Evolutionary conservation across 2,888 invertebrate genomes (phyloP).

Genomic region (Plusia festucae): DNA sequence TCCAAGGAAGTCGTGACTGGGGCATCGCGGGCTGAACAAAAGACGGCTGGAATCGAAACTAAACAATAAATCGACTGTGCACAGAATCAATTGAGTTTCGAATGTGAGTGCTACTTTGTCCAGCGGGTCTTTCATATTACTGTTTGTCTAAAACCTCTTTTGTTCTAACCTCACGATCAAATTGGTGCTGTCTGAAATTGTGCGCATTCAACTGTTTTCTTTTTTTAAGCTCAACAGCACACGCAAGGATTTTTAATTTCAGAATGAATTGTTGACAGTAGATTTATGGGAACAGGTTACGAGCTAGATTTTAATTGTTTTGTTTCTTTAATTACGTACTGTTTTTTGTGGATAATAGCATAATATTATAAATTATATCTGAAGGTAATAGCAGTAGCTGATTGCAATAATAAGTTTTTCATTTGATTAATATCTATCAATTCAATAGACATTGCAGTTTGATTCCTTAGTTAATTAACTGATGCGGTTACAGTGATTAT

Average conservation of each 20-base stretch:
- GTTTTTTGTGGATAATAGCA: too few relatives aligned
- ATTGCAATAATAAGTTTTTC: too few relatives aligned
- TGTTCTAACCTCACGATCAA: constrained; percentile 32
- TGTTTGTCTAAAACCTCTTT: constrained; percentile 40
- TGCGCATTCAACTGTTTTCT: not conserved
- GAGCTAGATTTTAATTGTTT: too few relatives aligned
- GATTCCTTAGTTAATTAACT: too few relatives aligned
- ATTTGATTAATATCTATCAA: too few relatives aligned
- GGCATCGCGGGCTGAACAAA: constrained; percentile 57
- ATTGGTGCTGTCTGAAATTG: constrained; percentile 16
- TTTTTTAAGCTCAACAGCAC: not conserved
- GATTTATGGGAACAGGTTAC: too few relatives aligned
- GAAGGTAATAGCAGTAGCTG: too few relatives aligned
- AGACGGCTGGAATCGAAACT: constrained; percentile 51
- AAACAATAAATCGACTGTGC: constrained; percentile 58
- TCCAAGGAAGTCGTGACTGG: constrained; percentile 56
- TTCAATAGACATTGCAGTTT: too few relatives aligned
- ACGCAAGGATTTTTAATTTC: not conserved
- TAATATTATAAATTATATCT: too few relatives aligned
- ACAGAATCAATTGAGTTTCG: constrained; percentile 55
- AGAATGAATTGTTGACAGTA: not conserved
- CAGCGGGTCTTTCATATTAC: constrained; percentile 30
- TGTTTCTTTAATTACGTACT: too few relatives aligned
- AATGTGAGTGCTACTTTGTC: constrained; percentile 54
- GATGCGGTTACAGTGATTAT: too few relatives aligned